Evolutionary conservation across 2,888 invertebrate species (phyloP), one percentile per base, ranked within the genome.

Genomic region (Agriopis leucophaearia): DNA sequence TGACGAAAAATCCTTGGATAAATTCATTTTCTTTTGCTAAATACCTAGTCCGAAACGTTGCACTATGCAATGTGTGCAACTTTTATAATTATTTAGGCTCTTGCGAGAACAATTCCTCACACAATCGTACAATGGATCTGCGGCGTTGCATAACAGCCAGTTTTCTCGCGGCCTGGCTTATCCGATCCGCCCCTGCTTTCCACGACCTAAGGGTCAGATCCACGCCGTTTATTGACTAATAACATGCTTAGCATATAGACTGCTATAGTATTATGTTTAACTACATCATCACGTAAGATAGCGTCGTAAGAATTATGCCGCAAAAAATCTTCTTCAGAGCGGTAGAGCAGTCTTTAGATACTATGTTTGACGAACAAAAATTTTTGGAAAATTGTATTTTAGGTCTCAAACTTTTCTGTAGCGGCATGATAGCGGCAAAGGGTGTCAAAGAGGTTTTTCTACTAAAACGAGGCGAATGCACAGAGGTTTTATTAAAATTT

Each of bases 181-280:
- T 48, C 63, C 27, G 45, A 18, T 50, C 55, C 47, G 74, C 67
- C 67, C 73, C 74, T 69, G 78, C 88, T 88, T 88, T 88, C 88
- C 87, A 84, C 82, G 86, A 86, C 87, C 88, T 76, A 78, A 40
- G 69, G 77, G 66, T 77, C 72, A 68, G 70, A 71, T 71, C 74
- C 73, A 73, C 66, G 69, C 60, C 40, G 58, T 66, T 76, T 74
- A 79, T 74, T 77, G 79, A 76, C 78, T 78, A 44, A 59, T 50
- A 68, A 57, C 38, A 57, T 44, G 74, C 62, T 66, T 65, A 71
- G 66, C 66, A 68, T 54, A 64, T 69, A 47, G 58, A 48, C 47
- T 16, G 38, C 36, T 16, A 5, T 27, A 27, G 27, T 27, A 27
- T 16, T 15, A 15, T 36, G 2, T 36, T 36, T 47, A 7, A 36